phyloP scores from a whole-genome alignment of 2,113 vertebrate genomes.

The Phalacrocorax pelagicus region DNA sequence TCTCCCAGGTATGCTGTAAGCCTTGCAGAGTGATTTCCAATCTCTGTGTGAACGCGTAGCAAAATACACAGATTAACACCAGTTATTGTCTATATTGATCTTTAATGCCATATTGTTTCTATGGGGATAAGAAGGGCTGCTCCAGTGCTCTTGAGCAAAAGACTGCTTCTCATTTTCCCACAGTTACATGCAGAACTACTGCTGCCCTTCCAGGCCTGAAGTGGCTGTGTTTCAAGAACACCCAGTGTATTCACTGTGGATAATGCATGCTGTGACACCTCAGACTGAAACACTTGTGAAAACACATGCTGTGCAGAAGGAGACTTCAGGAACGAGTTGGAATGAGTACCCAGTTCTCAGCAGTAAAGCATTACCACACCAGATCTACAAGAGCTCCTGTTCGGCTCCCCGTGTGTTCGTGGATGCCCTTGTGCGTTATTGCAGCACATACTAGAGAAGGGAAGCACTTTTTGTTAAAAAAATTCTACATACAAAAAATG shows the following conservation, averaged over 20 bases:
- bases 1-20: neutral
- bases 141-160: neutral
- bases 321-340: neutral
- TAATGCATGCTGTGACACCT: neutral
- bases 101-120: neutral
- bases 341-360: neutral
- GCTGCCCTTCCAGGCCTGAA: neutral
- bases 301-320: neutral
- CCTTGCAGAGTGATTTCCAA: neutral
- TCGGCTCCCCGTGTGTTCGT: rapidly evolving
- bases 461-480: neutral
- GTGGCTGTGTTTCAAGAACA: neutral
- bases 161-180: neutral
- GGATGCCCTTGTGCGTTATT: neutral
- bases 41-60: neutral
- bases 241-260: neutral
- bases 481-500: neutral
- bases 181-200: neutral
- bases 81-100: neutral
- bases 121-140: neutral
- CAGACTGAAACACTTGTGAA: neutral
- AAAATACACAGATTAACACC: neutral
- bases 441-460: neutral
- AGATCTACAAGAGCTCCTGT: neutral
- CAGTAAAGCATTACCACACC: neutral